Percentiles rank a stretch among this genome's conserved stretches.
phyloP scores from a whole-genome alignment of 2,888 invertebrate genomes.

The Leptinotarsa rubiginosa region DNA sequence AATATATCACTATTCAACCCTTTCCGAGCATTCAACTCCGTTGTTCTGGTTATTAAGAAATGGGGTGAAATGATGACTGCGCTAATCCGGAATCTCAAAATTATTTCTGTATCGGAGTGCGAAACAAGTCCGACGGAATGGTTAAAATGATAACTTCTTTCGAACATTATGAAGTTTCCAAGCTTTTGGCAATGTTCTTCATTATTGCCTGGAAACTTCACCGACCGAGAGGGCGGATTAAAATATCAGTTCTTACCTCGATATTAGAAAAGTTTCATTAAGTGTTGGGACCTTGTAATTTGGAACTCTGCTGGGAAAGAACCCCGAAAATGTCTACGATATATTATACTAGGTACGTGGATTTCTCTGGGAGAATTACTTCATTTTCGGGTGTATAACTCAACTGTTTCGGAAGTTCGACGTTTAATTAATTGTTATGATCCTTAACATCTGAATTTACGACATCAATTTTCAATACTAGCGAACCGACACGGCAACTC shows the following conservation, averaged over 20 bases:
- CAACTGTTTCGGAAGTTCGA: not conserved
- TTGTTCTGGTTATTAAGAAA: not conserved
- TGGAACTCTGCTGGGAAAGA: not conserved
- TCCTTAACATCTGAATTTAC: no score
- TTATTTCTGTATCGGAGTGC: not conserved
- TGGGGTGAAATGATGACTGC: not conserved
- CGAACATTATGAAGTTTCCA: no score
- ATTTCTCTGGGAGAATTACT: not conserved
- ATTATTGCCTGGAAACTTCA: not conserved
- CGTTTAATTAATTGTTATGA: no score
- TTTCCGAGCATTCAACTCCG: no score
- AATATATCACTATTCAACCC: no score
- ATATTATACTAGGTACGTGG: not conserved
- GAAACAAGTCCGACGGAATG: no score
- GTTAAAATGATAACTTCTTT: no score
- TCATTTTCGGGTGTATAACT: not conserved
- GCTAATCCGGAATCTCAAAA: not conserved
- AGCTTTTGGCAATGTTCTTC: not conserved
- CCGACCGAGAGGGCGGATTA: conserved; percentile 14
- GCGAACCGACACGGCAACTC: no score
- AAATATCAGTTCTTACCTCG: conserved; percentile 21
- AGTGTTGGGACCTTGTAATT: conserved; percentile 1
- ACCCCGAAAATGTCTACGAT: not conserved
- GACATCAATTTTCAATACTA: no score
- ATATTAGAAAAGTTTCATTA: conserved; percentile 28